Base-by-base conservation (phyloP, 2,888 invertebrate genomes). In the Ptychoptera albimana region DNA sequence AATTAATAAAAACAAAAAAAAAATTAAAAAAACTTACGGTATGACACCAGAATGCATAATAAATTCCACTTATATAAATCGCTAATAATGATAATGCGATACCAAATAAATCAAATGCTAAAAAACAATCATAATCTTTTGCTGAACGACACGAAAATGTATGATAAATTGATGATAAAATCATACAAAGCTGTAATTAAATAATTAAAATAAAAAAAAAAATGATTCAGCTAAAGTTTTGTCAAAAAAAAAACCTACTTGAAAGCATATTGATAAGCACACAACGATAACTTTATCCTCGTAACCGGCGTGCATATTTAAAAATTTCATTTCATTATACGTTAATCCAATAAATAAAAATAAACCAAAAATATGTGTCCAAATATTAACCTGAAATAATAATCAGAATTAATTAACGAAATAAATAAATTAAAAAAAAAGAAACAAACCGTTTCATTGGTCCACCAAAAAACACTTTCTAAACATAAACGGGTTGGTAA, bases 21-120 rank as follows among this genome's bases (percentile, higher is more conserved):
- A 4, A 7, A 32, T 11, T 11, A 3, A n/a, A 32, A 7, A 36
- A 12, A 71, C 74, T 75, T 70, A 89, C 91, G 68, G 78, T 76
- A 61, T 89, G 81, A 66, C 94, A 96, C 83, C 92, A 93, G 67
- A 93, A 96, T 10, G 93, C 93, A 62, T 92, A 93, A 66, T 96
- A 93, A 51, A 96, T 86, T 44, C 93, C 94, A 23, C 92, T 91
- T 50, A 92, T 80, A 66, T 94, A 96, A 60, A 94, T 92, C 45
- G 92, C 93, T 42, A 94, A 74, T 51, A 96, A 69, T 32, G 92
- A 92, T 42, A 93, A 70, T 11, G 92, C 88, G 49, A 96, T 93
- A 13, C 96, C 96, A 56, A 93, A 82, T 46, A 96, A 73, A 61
- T 96, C 96, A 58, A 85, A 84, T 53, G 86, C 82, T 37, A 96